These are phyloP conservation scores for Neogobius melanostomus DNA, from an alignment of 2,113 vertebrate genomes.

Conservation along the genomic window DNA sequence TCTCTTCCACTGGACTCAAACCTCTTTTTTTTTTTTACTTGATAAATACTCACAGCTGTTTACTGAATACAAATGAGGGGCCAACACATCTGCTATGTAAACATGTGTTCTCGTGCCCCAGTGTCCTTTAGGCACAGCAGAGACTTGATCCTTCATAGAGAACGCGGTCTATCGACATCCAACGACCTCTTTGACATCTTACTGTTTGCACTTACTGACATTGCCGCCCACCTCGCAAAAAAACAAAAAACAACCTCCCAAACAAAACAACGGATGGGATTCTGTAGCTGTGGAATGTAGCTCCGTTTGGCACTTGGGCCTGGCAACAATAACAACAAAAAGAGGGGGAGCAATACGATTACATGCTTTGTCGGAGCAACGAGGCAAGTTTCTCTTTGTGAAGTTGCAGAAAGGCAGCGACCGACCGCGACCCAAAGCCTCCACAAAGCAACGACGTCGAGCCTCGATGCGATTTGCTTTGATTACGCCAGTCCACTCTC, in stretches of 20 bases:
- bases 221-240: too few relatives aligned
- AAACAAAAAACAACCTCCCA: too few relatives aligned
- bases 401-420: constrained; percentile 32
- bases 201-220: constrained; percentile 14
- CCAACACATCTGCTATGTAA: constrained; percentile 73
- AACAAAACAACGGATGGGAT: constrained; percentile 27
- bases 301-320: constrained; percentile 40
- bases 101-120: constrained; percentile 63
- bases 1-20: background rate
- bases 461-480: constrained; percentile 19
- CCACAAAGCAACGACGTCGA: constrained; percentile 19
- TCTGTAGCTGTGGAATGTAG: constrained; percentile 52
- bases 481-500: constrained; percentile 24
- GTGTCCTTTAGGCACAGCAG: constrained; percentile 35
- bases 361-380: constrained; percentile 48
- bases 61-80: constrained; percentile 32
- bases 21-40: background rate
- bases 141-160: background rate
- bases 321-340: constrained; percentile 5
- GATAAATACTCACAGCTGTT: background rate
- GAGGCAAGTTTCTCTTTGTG: constrained; percentile 25
- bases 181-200: constrained; percentile 8
- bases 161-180: constrained; percentile 19
- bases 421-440: constrained; percentile 20
- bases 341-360: constrained; percentile 43